A percentile compares a stretch with the other conserved stretches of the same genome.
phyloP scores from a whole-genome alignment of 2,797 vertebrate species.

The Parauchenoglanis ngamensis region DNA sequence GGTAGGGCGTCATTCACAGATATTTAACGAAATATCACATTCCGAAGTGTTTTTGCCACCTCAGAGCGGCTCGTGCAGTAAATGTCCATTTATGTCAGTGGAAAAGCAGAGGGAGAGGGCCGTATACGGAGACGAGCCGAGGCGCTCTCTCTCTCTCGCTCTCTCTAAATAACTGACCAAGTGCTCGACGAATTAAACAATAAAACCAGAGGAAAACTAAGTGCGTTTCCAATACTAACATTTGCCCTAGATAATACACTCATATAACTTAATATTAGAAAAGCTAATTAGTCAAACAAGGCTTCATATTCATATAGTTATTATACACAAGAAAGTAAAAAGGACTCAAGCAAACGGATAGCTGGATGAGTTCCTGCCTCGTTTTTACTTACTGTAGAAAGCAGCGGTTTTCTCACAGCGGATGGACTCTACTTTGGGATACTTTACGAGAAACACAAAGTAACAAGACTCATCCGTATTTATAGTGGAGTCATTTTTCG shows the following conservation, averaged over 20 bases:
- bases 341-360: not conserved
- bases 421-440: not conserved
- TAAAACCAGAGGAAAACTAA: not conserved
- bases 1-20: slow-evolving; percentile 17
- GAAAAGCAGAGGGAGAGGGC: slow-evolving; percentile 16
- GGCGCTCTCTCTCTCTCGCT: not conserved
- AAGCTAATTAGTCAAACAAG: not conserved
- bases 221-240: not conserved
- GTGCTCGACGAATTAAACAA: not conserved
- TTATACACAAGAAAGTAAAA: not conserved
- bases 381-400: slow-evolving; percentile 25
- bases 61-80: not conserved
- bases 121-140: not conserved
- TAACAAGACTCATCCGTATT: not conserved
- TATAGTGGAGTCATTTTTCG: not conserved
- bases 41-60: not conserved
- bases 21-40: slow-evolving; percentile 4
- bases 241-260: too few species aligned
- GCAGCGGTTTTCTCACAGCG: slow-evolving; percentile 21
- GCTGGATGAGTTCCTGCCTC: too few species aligned
- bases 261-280: too few species aligned
- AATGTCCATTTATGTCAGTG: slow-evolving; percentile 47
- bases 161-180: not conserved
- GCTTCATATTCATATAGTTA: not conserved
- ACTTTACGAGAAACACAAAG: slow-evolving; percentile 24